These are phyloP conservation scores for Portevinia maculata DNA, from an alignment of 2,888 invertebrate genomes.

Conservation along the genomic window DNA sequence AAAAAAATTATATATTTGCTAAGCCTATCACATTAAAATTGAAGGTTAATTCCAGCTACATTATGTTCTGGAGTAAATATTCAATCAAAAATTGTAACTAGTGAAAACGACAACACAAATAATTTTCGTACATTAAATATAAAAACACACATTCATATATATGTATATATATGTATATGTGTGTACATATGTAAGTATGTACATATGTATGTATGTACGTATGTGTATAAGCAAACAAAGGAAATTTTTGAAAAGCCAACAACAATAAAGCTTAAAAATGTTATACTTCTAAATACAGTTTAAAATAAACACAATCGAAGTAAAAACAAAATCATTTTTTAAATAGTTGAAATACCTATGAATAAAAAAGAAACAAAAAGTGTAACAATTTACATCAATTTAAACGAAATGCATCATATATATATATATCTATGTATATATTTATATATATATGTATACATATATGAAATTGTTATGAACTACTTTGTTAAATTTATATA, in stretches of 20 bases:
- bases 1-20: constrained; percentile 38
- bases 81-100: constrained; percentile 17
- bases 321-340: constrained; percentile 53
- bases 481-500: too few relatives aligned
- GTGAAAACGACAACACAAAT: constrained; percentile 1
- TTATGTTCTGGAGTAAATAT: constrained; percentile 57
- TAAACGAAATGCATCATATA: constrained; percentile 48
- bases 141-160: constrained; percentile 11
- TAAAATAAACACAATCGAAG: constrained; percentile 67
- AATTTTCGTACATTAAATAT: constrained; percentile 25
- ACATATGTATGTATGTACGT: constrained; percentile 69
- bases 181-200: constrained; percentile 58
- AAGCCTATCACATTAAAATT: constrained; percentile 36
- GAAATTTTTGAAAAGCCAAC: constrained; percentile 74
- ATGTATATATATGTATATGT: constrained; percentile 43
- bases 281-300: constrained; percentile 69
- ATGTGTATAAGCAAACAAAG: too few relatives aligned
- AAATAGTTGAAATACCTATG: constrained; percentile 49
- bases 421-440: constrained; percentile 50
- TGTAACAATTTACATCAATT: constrained; percentile 44
- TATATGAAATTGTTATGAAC: constrained; percentile 63
- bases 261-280: constrained; percentile 66
- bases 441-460: constrained; percentile 40
- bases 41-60: constrained; percentile 22
- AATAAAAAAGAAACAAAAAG: constrained; percentile 61